Evolutionary conservation across 2,797 vertebrate species (phyloP), one percentile per base, ranked within the genome.

Genomic region (Sebastes matsubarae): DNA sequence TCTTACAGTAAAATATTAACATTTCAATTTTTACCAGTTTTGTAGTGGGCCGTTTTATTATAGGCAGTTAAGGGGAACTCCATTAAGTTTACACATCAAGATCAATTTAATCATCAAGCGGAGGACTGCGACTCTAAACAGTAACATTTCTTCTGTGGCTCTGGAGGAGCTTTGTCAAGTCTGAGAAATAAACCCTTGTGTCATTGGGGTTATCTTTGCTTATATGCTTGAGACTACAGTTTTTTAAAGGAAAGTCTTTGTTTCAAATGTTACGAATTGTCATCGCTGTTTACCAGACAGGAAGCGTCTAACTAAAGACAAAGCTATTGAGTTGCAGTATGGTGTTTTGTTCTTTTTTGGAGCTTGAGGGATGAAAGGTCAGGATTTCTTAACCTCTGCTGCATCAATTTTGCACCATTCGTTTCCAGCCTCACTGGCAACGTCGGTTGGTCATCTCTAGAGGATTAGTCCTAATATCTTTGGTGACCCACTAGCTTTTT

Each of bases 61-160:
- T 24, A 55, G 32, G 65, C 6, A 27, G 20, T 77, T 36, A 42
- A 63, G 7, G 14, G 25, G 30, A 67, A 74, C 12, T 68, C 12
- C 6, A 79, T 67, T 27, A 32, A 46, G 68, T 65, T 75, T 76
- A 68, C 9, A 72, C 20, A 36, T 65, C 12, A 52, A 67, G 27
- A 74, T 75, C 13, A 78, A 52, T 81, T 75, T 68, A 75, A 60
- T 74, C 32, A 65, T 60, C 46, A 24, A 13, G 58, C 6, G 0
- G 8, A 78, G 29, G 8, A 67, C 72, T 66, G 65, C 25, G 16
- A 68, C n/a, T 75, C 24, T 30, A 59, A 50, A 75, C 14, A 29
- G n/a, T 57, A 20, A 54, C 54, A 61, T 24, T 20, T 75, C 34
- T 18, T 67, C 27, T 38, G 34, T 16, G 20, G 32, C 46, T 54